Evolutionary conservation across 2,113 vertebrate species (phyloP).

Genomic region (Gavialis gangeticus): DNA sequence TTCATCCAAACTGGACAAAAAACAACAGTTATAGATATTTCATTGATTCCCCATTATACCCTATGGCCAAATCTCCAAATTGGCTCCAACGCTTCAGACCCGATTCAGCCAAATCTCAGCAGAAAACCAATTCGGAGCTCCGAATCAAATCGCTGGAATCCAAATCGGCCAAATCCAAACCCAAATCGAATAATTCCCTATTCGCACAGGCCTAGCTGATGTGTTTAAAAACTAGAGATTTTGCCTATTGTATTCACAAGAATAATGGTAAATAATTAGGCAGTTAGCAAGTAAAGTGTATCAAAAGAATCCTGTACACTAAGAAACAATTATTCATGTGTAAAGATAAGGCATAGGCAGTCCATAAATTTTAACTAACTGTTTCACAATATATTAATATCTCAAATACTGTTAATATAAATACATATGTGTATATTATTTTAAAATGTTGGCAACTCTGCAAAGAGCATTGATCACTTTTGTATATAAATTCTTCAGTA

Average conservation of each 20-base stretch:
- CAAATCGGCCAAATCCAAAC: too few species aligned
- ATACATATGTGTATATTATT: not conserved
- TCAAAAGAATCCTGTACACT: not conserved
- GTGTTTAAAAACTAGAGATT: not conserved
- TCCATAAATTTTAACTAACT: accelerated
- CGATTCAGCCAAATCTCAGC: too few species aligned
- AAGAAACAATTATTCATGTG: not conserved
- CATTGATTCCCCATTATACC: too few species aligned
- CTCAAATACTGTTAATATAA: accelerated
- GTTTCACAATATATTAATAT: not conserved
- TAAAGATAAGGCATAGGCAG: not conserved
- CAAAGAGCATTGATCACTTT: not conserved
- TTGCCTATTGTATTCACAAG: accelerated
- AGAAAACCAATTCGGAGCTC: too few species aligned
- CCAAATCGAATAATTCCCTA: too few species aligned
- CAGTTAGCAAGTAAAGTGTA: not conserved
- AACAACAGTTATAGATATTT: too few species aligned
- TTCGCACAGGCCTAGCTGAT: too few species aligned
- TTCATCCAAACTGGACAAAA: too few species aligned
- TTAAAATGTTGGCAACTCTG: not conserved
- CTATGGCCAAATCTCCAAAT: too few species aligned
- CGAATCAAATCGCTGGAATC: too few species aligned
- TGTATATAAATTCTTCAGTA: not conserved
- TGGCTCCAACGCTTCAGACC: too few species aligned
- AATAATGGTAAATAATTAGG: not conserved